Conservation (phyloP, 1,140 invertebrate species). For the Palaemon carinicauda region DNA sequence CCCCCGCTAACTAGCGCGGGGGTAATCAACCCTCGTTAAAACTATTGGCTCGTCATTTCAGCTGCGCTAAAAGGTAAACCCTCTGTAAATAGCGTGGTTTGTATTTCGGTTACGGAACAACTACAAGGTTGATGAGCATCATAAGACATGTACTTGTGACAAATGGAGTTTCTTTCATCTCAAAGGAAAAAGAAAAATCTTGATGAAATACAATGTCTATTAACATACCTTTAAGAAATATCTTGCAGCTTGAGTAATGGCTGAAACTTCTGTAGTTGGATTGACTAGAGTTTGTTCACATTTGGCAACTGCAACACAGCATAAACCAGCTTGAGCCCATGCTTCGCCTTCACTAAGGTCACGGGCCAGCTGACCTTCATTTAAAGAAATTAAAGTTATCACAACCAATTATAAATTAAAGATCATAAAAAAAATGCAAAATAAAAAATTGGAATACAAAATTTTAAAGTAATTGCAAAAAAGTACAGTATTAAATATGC, state of each 20-base stretch:
- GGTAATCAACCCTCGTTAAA: too few relatives aligned
- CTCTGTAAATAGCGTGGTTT: too few relatives aligned
- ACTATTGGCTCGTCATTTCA: too few relatives aligned
- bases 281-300: slow-evolving; percentile 56
- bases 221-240: slow-evolving; percentile 58
- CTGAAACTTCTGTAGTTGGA: slow-evolving; percentile 49
- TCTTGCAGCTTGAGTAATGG: slow-evolving; percentile 53
- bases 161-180: background rate
- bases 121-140: too few relatives aligned
- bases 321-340: slow-evolving; percentile 57
- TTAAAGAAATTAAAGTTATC: background rate
- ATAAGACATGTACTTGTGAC: too few relatives aligned
- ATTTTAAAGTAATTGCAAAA: background rate
- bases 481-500: background rate
- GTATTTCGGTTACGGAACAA: too few relatives aligned
- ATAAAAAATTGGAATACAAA: too few relatives aligned
- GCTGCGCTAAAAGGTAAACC: too few relatives aligned
- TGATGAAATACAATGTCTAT: background rate
- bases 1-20: too few relatives aligned
- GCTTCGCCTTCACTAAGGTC: slow-evolving; percentile 56
- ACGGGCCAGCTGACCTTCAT: slow-evolving; percentile 45
- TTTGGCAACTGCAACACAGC: slow-evolving; percentile 54
- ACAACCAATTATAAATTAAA: too few relatives aligned
- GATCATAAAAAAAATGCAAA: too few relatives aligned
- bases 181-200: too few relatives aligned